A percentile compares a stretch with the other conserved stretches of the same genome.
phyloP scores from a whole-genome alignment of 2,888 invertebrate genomes.

The Chorisops tibialis region DNA sequence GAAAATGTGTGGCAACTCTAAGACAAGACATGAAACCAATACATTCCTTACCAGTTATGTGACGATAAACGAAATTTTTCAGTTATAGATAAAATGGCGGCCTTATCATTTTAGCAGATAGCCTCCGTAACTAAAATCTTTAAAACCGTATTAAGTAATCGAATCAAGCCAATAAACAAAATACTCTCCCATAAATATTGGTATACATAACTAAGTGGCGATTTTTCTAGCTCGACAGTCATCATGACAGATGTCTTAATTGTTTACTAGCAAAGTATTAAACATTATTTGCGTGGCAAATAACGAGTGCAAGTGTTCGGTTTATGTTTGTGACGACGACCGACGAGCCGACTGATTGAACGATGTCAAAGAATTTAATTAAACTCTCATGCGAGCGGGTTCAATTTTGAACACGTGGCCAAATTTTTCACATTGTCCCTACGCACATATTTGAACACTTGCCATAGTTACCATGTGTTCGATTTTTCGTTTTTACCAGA shows the following conservation, averaged over 20 bases:
- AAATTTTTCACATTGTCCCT: slow-evolving; percentile 25
- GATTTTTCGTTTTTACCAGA: not conserved
- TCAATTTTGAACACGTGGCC: slow-evolving; percentile 33
- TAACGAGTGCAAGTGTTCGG: not conserved
- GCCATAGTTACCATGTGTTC: slow-evolving; percentile 23
- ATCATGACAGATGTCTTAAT: slow-evolving; percentile 18
- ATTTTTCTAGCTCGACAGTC: not conserved
- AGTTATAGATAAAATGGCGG: too few species aligned
- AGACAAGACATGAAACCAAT: too few species aligned
- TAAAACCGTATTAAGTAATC: too few species aligned
- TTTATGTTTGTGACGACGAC: not conserved
- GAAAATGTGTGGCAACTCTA: too few species aligned
- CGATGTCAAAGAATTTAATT: slow-evolving; percentile 28
- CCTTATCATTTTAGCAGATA: too few species aligned
- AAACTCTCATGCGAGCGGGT: slow-evolving; percentile 26
- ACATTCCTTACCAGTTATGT: too few species aligned
- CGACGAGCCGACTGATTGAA: slow-evolving; percentile 5
- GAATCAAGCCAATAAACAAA: too few species aligned
- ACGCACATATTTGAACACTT: slow-evolving; percentile 15
- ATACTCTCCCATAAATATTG: too few species aligned
- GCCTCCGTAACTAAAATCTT: too few species aligned
- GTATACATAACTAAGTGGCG: too few species aligned
- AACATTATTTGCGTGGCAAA: slow-evolving; percentile 12
- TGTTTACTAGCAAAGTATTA: slow-evolving; percentile 7
- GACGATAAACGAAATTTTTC: too few species aligned